Evolutionary conservation across 2,113 vertebrate genomes (phyloP).

Genomic region (Tychaedon coryphoeus): DNA sequence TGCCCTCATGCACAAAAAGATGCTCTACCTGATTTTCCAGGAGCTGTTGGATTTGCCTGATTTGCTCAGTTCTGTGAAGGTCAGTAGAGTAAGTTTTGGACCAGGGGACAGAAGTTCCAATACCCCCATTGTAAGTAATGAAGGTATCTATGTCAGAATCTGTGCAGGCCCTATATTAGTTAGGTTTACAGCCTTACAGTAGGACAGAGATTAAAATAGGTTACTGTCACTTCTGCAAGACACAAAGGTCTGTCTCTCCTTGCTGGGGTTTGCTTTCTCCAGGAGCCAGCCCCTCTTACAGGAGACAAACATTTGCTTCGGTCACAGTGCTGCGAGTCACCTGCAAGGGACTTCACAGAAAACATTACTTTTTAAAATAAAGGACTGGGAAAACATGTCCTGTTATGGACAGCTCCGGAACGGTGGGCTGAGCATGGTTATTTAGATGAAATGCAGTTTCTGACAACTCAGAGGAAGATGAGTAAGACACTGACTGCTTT

Average conservation of each 20-base stretch:
- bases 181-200: not conserved
- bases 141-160: not conserved
- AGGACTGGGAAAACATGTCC: not conserved
- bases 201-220: not conserved
- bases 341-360: not conserved
- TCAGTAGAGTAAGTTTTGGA: not conserved
- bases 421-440: not conserved
- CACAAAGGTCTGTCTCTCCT: not conserved
- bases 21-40: not conserved
- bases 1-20: not conserved
- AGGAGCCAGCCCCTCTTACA: not conserved
- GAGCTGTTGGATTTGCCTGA: not conserved
- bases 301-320: not conserved
- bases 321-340: not conserved
- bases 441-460: not conserved
- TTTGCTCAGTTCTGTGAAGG: not conserved
- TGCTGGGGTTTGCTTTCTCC: not conserved
- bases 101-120: not conserved
- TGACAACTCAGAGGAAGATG: not conserved
- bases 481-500: not conserved
- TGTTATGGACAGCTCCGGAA: not conserved
- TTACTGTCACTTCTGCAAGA: not conserved
- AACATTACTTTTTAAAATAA: not conserved
- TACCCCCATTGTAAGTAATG: fast-evolving
- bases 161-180: not conserved